Conservation (phyloP, 2,888 invertebrate genomes). For the Mythimna pallens region DNA sequence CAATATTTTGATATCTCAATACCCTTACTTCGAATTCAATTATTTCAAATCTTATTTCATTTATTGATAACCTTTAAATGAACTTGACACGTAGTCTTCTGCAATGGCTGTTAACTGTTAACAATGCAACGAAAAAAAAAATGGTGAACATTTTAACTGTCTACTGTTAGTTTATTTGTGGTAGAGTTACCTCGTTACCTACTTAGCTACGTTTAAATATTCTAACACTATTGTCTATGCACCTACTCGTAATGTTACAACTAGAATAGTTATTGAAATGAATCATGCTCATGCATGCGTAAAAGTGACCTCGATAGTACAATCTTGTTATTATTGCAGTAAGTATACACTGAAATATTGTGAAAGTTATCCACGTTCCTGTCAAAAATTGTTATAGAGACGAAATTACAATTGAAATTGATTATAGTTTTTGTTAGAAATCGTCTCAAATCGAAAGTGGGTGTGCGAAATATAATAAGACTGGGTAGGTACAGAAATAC, state of each 20-base stretch:
- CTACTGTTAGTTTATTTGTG: conserved; percentile 13
- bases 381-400: conserved; percentile 43
- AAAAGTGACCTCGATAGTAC: conserved; percentile 74
- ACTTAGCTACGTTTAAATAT: conserved; percentile 52
- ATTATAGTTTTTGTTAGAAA: conserved; percentile 53
- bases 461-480: conserved; percentile 26
- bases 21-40: conserved; percentile 27
- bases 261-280: conserved; percentile 68
- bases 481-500: neutral
- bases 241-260: conserved; percentile 48
- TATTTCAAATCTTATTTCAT: conserved; percentile 27
- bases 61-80: conserved; percentile 39
- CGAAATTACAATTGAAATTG: conserved; percentile 49
- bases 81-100: conserved; percentile 40
- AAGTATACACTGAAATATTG: conserved; percentile 60
- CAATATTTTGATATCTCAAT: conserved; percentile 35
- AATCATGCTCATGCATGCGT: conserved; percentile 74
- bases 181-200: conserved; percentile 45
- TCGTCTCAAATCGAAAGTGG: conserved; percentile 42
- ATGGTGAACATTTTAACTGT: neutral
- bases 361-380: conserved; percentile 64
- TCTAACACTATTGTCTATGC: conserved; percentile 53
- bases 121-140: conserved; percentile 3
- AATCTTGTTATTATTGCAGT: conserved; percentile 67
- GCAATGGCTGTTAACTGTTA: conserved; percentile 34